phyloP scores from a whole-genome alignment of 37 sponge, comb jelly and placozoan genomes.

The Hormiphora californensis region DNA sequence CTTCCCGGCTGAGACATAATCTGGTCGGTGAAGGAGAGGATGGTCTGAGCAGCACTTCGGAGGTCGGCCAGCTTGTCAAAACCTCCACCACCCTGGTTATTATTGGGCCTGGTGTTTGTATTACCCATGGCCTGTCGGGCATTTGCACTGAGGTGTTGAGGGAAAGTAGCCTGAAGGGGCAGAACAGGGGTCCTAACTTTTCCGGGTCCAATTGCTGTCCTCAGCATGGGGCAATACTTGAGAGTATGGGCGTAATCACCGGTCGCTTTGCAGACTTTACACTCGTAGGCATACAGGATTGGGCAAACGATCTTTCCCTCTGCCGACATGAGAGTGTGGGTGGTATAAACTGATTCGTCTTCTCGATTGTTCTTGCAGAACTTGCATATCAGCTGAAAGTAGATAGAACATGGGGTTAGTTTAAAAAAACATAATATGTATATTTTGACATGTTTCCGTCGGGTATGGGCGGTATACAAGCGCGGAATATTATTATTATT shows the following conservation, averaged over 20 bases:
- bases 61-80: background rate
- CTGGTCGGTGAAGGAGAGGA: conserved; percentile 15
- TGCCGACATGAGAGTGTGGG: conserved; percentile 42
- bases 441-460: too few relatives aligned
- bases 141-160: conserved; percentile 1
- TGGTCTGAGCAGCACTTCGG: conserved; percentile 34
- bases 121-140: background rate
- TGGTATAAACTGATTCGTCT: conserved; percentile 14
- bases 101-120: background rate
- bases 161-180: conserved; percentile 15
- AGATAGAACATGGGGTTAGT: too few relatives aligned
- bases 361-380: conserved; percentile 47
- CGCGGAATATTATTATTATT: too few relatives aligned
- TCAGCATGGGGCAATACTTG: conserved; percentile 46
- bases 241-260: conserved; percentile 44
- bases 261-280: conserved; percentile 25
- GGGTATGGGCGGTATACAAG: too few relatives aligned
- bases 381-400: conserved; percentile 16
- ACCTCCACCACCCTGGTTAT: too few relatives aligned
- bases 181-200: background rate
- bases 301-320: conserved; percentile 28
- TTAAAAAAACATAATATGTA: too few relatives aligned
- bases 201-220: background rate
- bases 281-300: conserved; percentile 40
- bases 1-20: background rate